phyloP scores from a whole-genome alignment of 2,888 invertebrate species.

The Emmelina monodactyla region DNA sequence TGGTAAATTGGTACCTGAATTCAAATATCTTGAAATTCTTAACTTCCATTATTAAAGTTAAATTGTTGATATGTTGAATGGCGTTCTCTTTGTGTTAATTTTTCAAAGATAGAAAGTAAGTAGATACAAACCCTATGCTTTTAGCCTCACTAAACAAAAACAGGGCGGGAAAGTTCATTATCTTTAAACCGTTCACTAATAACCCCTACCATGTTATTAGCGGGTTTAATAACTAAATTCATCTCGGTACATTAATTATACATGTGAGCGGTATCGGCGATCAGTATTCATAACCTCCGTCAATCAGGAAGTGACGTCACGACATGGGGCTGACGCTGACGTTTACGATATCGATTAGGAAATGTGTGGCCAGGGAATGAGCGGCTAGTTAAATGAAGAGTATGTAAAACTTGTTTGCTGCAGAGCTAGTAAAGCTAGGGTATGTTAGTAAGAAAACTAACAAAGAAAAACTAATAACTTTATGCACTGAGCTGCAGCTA shows the following conservation, averaged over 20 bases:
- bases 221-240: background rate
- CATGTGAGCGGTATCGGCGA: constrained; percentile 16
- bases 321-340: constrained; percentile 37
- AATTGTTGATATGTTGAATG: too few relatives aligned
- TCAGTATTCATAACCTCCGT: constrained; percentile 49
- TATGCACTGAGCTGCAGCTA: too few relatives aligned
- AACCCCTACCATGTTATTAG: background rate
- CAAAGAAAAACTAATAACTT: too few relatives aligned
- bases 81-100: background rate
- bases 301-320: constrained; percentile 44
- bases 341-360: constrained; percentile 14
- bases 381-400: background rate
- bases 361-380: background rate
- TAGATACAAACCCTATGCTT: background rate
- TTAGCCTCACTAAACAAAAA: background rate
- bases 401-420: background rate
- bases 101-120: background rate
- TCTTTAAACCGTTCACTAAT: too few relatives aligned
- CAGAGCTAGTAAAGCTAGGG: too few relatives aligned
- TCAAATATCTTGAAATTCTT: background rate
- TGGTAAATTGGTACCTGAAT: background rate
- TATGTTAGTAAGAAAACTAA: too few relatives aligned
- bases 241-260: background rate
- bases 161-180: background rate
- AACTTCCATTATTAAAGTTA: too few relatives aligned